Conservation (phyloP, 2,888 invertebrate genomes). For the Drosophila merina region DNA sequence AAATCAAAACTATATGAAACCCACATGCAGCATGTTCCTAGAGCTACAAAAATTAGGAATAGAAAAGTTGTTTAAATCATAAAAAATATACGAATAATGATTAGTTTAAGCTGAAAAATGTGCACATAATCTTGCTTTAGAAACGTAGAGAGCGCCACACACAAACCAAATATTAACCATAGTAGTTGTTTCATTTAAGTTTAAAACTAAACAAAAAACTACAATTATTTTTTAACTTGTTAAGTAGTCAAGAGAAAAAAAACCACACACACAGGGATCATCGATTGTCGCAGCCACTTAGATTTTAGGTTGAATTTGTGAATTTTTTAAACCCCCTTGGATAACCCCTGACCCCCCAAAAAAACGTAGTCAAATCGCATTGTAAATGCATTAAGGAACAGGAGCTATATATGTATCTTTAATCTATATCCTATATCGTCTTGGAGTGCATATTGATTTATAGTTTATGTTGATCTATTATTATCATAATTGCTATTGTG, state of each 20-base stretch:
- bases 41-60: not conserved
- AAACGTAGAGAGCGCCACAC: conserved; percentile 10
- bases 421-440: not conserved
- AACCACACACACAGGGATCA: not conserved
- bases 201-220: not conserved
- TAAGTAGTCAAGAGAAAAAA: conserved; percentile 9
- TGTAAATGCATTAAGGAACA: conserved; percentile 15
- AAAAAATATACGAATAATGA: not conserved
- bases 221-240: not conserved
- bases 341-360: not conserved
- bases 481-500: conserved; percentile 9
- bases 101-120: not conserved
- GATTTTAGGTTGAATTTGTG: not conserved
- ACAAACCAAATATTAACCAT: conserved; percentile 37
- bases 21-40: conserved; percentile 24
- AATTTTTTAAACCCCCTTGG: not conserved
- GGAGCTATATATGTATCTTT: conserved; percentile 1
- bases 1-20: conserved; percentile 9
- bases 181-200: conserved; percentile 8
- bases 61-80: not conserved
- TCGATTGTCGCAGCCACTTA: no score
- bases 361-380: conserved; percentile 34
- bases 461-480: conserved; percentile 40
- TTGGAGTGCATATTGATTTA: conserved; percentile 38
- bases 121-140: conserved; percentile 27